Evolutionary conservation across 2,888 invertebrate species (phyloP).

Genomic region (Drosophila setosimentum): DNA sequence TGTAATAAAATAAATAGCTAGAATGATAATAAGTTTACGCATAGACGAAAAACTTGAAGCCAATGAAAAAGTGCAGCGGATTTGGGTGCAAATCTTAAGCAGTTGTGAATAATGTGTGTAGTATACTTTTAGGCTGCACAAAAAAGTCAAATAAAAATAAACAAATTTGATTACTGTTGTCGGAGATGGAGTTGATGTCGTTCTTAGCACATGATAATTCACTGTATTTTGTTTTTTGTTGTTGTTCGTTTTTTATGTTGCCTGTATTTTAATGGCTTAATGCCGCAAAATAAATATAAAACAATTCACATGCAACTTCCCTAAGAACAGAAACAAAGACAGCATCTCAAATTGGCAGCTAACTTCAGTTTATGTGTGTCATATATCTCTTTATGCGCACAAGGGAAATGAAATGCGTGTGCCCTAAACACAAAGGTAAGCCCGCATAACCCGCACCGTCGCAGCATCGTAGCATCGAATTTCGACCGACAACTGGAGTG

Average conservation of each 20-base stretch:
- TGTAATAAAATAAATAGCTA: constrained; percentile 76
- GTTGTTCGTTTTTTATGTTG: constrained; percentile 50
- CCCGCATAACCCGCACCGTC: constrained; percentile 63
- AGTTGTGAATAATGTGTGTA: constrained; percentile 68
- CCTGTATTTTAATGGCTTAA: constrained; percentile 73
- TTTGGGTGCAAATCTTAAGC: constrained; percentile 71
- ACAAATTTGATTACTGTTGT: constrained; percentile 71
- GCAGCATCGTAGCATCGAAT: constrained; percentile 16
- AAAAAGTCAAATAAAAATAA: constrained; percentile 51
- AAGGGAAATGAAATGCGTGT: constrained; percentile 34
- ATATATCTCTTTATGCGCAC: constrained; percentile 60
- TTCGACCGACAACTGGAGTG: constrained; percentile 13
- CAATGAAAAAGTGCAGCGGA: constrained; percentile 78
- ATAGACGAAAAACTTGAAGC: constrained; percentile 75
- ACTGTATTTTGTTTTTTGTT: constrained; percentile 33
- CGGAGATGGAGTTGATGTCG: constrained; percentile 15
- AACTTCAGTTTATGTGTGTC: constrained; percentile 73
- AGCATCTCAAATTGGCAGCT: constrained; percentile 75
- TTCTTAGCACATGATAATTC: constrained; percentile 47
- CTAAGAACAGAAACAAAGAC: constrained; percentile 40
- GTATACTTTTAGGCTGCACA: constrained; percentile 73
- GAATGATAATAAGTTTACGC: constrained; percentile 77
- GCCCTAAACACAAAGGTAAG: constrained; percentile 31
- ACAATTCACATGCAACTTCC: constrained; percentile 66
- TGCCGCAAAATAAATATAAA: constrained; percentile 70